These are phyloP conservation scores for Malurus alboscapulatus DNA, from an alignment of 2,113 vertebrate species.

Conservation along the genomic window DNA sequence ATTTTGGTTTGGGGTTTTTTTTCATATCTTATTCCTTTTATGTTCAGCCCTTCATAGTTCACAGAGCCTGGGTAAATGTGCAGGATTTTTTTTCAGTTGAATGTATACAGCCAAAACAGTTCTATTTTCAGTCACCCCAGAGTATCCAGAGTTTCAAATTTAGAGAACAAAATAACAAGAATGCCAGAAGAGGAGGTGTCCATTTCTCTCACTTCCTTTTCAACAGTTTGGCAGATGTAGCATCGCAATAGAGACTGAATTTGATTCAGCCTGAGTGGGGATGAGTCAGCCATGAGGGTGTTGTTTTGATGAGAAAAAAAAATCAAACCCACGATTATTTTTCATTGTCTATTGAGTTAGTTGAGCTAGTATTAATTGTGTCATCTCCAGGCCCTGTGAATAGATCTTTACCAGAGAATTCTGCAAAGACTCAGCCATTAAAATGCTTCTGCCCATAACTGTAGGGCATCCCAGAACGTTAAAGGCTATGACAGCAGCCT, in stretches of 20 bases:
- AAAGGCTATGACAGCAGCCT: conserved; percentile 33
- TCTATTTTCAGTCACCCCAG: not conserved
- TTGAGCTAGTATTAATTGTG: not conserved
- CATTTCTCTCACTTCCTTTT: not conserved
- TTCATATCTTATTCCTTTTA: not conserved
- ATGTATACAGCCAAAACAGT: not conserved
- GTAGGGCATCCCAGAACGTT: not conserved
- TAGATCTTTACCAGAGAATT: not conserved
- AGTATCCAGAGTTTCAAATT: not conserved
- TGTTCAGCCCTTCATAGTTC: not conserved
- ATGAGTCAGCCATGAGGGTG: not conserved
- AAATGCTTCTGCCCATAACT: not conserved
- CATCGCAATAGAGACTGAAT: not conserved
- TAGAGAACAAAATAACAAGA: not conserved
- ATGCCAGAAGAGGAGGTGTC: not conserved
- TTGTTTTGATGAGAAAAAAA: not conserved
- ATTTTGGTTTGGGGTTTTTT: not conserved
- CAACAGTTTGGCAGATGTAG: not conserved
- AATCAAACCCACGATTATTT: not conserved
- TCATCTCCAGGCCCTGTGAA: not conserved
- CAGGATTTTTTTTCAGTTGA: not conserved
- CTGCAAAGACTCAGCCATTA: not conserved
- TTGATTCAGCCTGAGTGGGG: not conserved
- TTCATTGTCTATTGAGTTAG: accelerated
- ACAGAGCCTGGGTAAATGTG: not conserved